Base-by-base conservation (phyloP, 2,888 invertebrate genomes). In the Eupeodes luniger region DNA sequence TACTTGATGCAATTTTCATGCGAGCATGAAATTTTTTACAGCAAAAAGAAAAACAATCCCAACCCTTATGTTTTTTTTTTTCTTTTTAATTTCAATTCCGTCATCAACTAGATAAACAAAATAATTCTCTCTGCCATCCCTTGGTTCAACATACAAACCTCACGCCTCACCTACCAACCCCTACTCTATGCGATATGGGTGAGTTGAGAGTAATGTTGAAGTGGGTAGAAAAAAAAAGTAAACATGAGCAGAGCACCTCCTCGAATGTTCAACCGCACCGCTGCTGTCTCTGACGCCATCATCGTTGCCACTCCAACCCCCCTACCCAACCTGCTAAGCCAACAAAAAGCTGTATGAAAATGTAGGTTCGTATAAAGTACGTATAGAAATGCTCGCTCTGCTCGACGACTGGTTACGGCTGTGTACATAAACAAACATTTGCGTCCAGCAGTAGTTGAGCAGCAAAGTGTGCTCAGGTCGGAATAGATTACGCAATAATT, bases 381-480 rank as follows among this genome's bases (percentile, higher is more conserved):
- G 40, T 7, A 40, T 9, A 40, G 14, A 5, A 7, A 14, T n/a
- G 19, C 7, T 55, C 11, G 19, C 9, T 55, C 7, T 19, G 9
- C 55, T 55, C 55, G 4, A 55, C 55, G 55, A 19, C 55, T 55
- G 55, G 55, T 19, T 55, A 55, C 55, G 55, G 55, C 55, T 55
- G 55, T 55, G 55, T 55, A 55, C 55, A 55, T 19, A 55, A 55
- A 55, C 55, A 55, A 55, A 55, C 55, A 55, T 55, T 55, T 55
- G 19, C 55, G 55, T 55, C 55, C 55, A 55, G 19, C 55, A 55
- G 55, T 55, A 55, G 19, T 19, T 55, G 55, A 55, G 55, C 55
- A 55, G 14, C 19, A 55, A 19, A 19, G 55, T 19, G 55, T 55
- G 53, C n/a, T 53, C n/a, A 40, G 55, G 19, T 19, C 7, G 19